phyloP scores from a whole-genome alignment of 2,888 invertebrate species.

The Stictocephala bisonia region DNA sequence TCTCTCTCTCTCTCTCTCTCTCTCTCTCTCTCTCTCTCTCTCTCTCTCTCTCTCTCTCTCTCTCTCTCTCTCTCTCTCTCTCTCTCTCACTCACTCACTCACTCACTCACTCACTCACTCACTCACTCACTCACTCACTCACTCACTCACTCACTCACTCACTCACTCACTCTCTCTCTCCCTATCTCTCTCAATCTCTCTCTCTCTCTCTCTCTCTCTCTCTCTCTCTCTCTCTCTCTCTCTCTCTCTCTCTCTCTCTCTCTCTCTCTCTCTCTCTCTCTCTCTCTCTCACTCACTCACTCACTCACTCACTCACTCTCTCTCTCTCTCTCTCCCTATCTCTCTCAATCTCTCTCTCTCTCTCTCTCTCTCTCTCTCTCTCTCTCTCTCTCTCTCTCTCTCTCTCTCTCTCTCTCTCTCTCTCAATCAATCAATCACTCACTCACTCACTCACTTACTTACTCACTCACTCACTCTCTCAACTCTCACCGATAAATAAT shows the following conservation, averaged over 20 bases:
- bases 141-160: slow-evolving; percentile 50
- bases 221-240: not conserved
- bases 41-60: slow-evolving; percentile 10
- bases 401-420: no score
- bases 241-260: not conserved
- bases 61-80: slow-evolving; percentile 31
- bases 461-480: no score
- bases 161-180: slow-evolving; percentile 38
- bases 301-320: not conserved
- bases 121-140: slow-evolving; percentile 20
- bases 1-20: no score
- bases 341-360: no score
- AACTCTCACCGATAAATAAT: no score
- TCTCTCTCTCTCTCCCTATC: no score
- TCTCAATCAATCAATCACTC: not conserved
- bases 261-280: not conserved
- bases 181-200: no score
- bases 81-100: slow-evolving; percentile 45
- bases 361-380: not conserved
- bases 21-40: no score
- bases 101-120: slow-evolving; percentile 37
- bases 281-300: not conserved
- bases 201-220: not conserved
- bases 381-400: not conserved
- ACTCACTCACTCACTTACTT: no score